These are phyloP conservation scores for Xestia ashworthii DNA, from an alignment of 2,888 invertebrate genomes.

Conservation along the genomic window DNA sequence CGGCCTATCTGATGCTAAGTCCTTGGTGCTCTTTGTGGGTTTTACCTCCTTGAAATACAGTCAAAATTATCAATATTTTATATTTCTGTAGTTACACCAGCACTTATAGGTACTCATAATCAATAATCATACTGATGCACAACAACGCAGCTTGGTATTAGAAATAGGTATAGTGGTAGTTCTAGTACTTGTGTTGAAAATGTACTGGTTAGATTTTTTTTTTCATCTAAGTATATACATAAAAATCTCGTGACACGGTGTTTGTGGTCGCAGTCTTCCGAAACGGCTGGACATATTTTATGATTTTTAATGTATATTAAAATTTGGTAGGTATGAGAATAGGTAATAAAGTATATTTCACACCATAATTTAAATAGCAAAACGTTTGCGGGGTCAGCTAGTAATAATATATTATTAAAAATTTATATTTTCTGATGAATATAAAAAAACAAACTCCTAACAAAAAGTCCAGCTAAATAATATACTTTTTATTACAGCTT, in stretches of 20 bases:
- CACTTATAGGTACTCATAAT: background rate
- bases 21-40: too few species aligned
- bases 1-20: background rate
- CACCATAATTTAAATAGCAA: too few species aligned
- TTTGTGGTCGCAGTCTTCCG: too few species aligned
- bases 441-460: background rate
- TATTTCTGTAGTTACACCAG: background rate
- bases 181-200: background rate
- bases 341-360: too few species aligned
- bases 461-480: conserved; percentile 4
- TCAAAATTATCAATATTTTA: background rate
- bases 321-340: too few species aligned
- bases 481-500: background rate
- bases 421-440: background rate
- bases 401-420: too few species aligned
- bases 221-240: too few species aligned
- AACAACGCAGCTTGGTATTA: background rate
- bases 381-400: too few species aligned
- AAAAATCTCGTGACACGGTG: too few species aligned
- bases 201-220: background rate
- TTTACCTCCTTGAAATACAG: background rate
- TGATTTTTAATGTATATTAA: too few species aligned
- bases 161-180: background rate
- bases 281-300: too few species aligned
- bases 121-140: background rate